Evolutionary conservation across 2,888 invertebrate species (phyloP).

Genomic region (Apeira syringaria): DNA sequence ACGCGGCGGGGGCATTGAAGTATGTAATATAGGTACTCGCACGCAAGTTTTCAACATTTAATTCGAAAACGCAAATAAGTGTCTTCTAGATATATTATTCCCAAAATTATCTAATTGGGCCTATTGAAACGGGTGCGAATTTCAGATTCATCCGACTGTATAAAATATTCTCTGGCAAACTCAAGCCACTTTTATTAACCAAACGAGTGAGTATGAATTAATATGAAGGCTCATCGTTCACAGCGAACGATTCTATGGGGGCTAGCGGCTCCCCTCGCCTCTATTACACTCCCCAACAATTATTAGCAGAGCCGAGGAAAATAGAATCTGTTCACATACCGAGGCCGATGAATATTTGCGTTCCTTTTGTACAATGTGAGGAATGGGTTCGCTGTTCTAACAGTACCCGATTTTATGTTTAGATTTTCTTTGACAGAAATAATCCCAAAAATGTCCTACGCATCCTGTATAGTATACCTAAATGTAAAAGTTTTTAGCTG

Average conservation of each 20-base stretch:
- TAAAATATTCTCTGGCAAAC: no score
- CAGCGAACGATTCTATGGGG: constrained; percentile 5
- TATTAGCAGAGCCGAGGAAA: constrained; percentile 18
- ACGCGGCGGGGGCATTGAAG: no score
- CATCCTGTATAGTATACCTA: no score
- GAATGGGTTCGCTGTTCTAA: constrained; percentile 17
- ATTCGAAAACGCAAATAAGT: no score
- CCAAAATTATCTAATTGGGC: no score
- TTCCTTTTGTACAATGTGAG: constrained; percentile 15
- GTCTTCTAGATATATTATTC: no score
- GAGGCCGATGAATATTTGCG: constrained; percentile 24
- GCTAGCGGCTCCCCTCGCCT: background rate
- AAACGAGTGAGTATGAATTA: background rate
- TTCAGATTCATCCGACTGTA: no score
- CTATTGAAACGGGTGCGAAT: no score
- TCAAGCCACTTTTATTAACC: background rate
- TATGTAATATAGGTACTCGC: no score
- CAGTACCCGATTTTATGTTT: constrained; percentile 1
- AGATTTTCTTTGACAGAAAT: no score
- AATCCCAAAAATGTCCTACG: background rate
- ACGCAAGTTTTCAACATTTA: no score
- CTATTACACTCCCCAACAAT: constrained; percentile 13
- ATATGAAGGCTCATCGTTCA: background rate
- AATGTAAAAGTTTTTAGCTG: no score
- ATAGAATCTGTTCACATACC: constrained; percentile 26